Conservation (phyloP, 2,888 invertebrate genomes). For the Parnassius mnemosyne region DNA sequence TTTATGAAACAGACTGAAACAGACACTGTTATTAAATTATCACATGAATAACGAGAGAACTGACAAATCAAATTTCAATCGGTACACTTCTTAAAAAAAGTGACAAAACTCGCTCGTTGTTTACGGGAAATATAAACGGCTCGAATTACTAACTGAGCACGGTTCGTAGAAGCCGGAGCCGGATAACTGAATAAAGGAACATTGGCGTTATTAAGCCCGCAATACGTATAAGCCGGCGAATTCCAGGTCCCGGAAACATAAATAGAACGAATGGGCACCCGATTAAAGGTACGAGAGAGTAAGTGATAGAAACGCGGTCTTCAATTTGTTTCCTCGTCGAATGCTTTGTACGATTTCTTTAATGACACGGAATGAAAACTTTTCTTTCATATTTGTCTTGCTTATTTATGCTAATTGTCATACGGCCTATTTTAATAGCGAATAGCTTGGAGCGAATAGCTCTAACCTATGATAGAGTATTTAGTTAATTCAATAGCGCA, state of each 20-base stretch:
- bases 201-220: slow-evolving; percentile 16
- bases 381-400: background rate
- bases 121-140: background rate
- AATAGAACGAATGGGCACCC: background rate
- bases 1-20: too few relatives aligned
- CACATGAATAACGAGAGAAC: too few relatives aligned
- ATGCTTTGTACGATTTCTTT: background rate
- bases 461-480: background rate
- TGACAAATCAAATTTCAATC: background rate
- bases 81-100: background rate
- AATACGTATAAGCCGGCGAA: slow-evolving; percentile 14
- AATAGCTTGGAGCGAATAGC: background rate
- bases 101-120: background rate
- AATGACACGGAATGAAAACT: background rate
- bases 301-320: background rate
- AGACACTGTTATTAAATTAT: too few relatives aligned
- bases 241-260: background rate
- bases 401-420: background rate
- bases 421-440: background rate
- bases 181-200: slow-evolving; percentile 23
- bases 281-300: background rate
- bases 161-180: background rate
- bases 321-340: background rate
- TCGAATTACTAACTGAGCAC: slow-evolving; percentile 9
- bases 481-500: background rate